These are phyloP conservation scores for Isurus oxyrinchus DNA, from an alignment of 2,113 vertebrate species.

Conservation along the genomic window DNA sequence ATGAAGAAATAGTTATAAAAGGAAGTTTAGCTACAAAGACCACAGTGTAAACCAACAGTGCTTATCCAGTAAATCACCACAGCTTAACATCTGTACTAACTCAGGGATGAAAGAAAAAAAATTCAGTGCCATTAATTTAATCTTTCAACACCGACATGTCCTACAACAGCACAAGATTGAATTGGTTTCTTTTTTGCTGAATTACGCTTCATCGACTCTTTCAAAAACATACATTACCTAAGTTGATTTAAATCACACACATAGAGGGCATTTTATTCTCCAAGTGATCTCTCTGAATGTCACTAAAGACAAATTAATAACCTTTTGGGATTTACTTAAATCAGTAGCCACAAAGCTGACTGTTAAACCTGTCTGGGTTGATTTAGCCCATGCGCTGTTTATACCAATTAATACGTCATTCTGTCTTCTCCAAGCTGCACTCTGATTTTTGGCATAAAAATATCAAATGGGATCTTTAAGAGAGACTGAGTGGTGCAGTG, in stretches of 20 bases:
- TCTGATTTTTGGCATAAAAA: not conserved
- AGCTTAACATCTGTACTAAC: constrained; percentile 54
- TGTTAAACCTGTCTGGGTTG: not conserved
- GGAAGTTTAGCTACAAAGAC: constrained; percentile 46
- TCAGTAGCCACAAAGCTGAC: constrained; percentile 4
- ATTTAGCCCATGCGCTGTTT: constrained; percentile 15
- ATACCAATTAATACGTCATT: constrained; percentile 23
- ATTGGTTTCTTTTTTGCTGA: constrained; percentile 38
- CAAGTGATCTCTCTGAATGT: constrained; percentile 11
- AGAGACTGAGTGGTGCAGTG: not conserved
- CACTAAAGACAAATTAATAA: constrained; percentile 33
- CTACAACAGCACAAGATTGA: constrained; percentile 45
- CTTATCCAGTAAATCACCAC: constrained; percentile 52
- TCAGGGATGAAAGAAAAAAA: constrained; percentile 47
- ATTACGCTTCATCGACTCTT: constrained; percentile 27
- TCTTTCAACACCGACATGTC: constrained; percentile 39
- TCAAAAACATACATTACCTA: constrained; percentile 30
- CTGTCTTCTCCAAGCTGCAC: not conserved
- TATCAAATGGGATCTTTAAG: not conserved
- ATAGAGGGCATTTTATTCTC: constrained; percentile 32
- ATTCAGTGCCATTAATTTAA: constrained; percentile 48
- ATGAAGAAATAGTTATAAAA: constrained; percentile 41
- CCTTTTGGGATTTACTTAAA: constrained; percentile 23
- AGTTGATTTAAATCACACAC: constrained; percentile 27
- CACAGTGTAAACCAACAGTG: constrained; percentile 49